A percentile compares a stretch with the other conserved stretches of the same genome.
phyloP scores from a whole-genome alignment of 2,113 vertebrate genomes.

The Lampris megalopsis region DNA sequence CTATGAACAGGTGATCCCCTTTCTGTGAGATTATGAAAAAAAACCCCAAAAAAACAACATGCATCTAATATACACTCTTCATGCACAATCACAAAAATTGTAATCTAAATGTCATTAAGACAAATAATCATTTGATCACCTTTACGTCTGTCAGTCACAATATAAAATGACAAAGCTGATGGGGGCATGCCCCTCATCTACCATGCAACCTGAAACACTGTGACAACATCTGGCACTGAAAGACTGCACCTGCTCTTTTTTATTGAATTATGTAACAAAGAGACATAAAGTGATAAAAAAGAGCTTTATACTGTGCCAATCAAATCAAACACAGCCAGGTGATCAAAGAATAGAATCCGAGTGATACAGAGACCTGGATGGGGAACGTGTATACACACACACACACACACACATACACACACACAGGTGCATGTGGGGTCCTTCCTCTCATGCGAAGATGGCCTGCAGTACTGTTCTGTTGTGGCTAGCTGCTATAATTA shows the following conservation, averaged over 20 bases:
- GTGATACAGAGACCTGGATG: background rate
- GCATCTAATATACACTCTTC: no score
- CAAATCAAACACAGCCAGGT: slow-evolving; percentile 54
- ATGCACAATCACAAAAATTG: no score
- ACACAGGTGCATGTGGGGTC: slow-evolving; percentile 24
- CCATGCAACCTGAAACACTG: slow-evolving; percentile 41
- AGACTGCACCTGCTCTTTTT: slow-evolving; percentile 59
- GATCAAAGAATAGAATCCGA: slow-evolving; percentile 52
- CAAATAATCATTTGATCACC: background rate
- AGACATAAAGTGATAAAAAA: slow-evolving; percentile 34
- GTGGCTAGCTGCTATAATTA: slow-evolving; percentile 62
- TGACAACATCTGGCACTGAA: slow-evolving; percentile 59
- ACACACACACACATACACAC: slow-evolving; percentile 23
- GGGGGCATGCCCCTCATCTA: slow-evolving; percentile 7
- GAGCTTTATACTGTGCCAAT: slow-evolving; percentile 30
- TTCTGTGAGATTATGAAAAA: no score
- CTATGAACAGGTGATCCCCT: no score
- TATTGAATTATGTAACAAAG: slow-evolving; percentile 54
- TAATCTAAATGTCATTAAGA: background rate
- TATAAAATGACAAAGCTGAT: slow-evolving; percentile 6
- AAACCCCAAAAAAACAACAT: no score
- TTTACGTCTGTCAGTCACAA: background rate
- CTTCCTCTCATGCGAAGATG: slow-evolving; percentile 36
- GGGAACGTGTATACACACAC: background rate
- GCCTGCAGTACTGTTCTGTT: slow-evolving; percentile 38